Evolutionary conservation across 2,888 invertebrate species (phyloP).

Genomic region (Dasysyrphus albostriatus): DNA sequence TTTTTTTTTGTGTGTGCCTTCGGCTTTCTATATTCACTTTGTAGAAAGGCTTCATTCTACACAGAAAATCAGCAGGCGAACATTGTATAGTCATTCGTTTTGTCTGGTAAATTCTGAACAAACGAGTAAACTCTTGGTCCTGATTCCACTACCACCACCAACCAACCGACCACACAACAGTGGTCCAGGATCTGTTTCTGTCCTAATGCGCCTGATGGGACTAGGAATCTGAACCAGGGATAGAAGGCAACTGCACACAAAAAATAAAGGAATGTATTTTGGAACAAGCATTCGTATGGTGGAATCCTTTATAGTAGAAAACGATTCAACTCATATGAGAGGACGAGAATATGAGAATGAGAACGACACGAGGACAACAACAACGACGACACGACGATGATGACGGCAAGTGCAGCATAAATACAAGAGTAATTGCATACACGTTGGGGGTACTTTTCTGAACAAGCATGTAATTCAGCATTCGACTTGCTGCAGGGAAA

Average conservation of each 20-base stretch:
- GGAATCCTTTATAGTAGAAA: constrained; percentile 63
- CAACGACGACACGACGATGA: constrained; percentile 54
- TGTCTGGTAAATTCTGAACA: constrained; percentile 59
- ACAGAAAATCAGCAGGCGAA: constrained; percentile 44
- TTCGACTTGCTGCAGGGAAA: background rate
- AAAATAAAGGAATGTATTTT: constrained; percentile 14
- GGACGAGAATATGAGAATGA: constrained; percentile 51
- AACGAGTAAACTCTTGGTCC: constrained; percentile 23
- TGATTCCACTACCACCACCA: constrained; percentile 1
- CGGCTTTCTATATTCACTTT: constrained; percentile 21
- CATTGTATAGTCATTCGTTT: constrained; percentile 49
- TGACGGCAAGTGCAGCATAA: constrained; percentile 72
- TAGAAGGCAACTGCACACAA: background rate
- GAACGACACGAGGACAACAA: constrained; percentile 54
- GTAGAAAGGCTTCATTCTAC: constrained; percentile 17
- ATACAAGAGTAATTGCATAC: constrained; percentile 74
- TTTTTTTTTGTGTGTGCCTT: constrained; percentile 19
- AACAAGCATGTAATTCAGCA: constrained; percentile 60
- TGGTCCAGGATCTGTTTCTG: background rate
- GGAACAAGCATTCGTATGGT: constrained; percentile 22
- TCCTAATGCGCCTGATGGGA: background rate
- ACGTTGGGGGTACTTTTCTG: constrained; percentile 48
- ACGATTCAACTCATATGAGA: constrained; percentile 60
- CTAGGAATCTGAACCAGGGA: background rate
- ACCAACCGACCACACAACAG: constrained; percentile 15